These are phyloP conservation scores for Oligia latruncula DNA, from an alignment of 2,888 invertebrate genomes.

Conservation along the genomic window DNA sequence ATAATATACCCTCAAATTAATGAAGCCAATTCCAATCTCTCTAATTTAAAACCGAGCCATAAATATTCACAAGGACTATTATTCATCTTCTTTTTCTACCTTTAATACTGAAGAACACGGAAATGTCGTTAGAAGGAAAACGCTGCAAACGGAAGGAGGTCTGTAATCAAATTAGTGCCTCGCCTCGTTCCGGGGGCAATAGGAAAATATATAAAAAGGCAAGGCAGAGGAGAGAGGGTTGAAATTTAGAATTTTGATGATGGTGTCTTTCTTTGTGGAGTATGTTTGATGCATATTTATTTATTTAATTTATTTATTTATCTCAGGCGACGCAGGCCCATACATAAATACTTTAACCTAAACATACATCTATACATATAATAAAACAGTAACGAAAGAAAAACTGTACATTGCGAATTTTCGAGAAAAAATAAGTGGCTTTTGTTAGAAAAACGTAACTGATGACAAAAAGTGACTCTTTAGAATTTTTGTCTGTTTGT, in stretches of 20 bases:
- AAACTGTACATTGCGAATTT: no score
- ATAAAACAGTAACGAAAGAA: no score
- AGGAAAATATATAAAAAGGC: conserved; percentile 36
- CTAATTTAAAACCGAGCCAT: neutral
- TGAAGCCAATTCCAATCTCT: neutral
- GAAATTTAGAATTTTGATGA: neutral
- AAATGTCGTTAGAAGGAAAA: conserved; percentile 58
- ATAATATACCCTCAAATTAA: neutral
- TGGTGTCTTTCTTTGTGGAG: neutral
- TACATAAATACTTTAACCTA: no score
- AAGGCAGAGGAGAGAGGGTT: neutral
- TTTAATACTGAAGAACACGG: conserved; percentile 29
- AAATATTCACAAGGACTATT: neutral
- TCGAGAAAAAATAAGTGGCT: no score
- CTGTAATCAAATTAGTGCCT: conserved; percentile 66
- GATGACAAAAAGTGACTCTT: no score
- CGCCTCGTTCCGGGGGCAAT: conserved; percentile 12
- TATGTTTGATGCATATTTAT: neutral
- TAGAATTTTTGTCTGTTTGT: no score
- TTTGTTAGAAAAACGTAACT: no score
- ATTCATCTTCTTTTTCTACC: neutral
- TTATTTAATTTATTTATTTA: no score
- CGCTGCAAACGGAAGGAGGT: conserved; percentile 49
- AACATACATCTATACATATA: no score
- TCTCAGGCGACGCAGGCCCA: no score